Conservation (phyloP, 2,888 invertebrate species). For the Machimus rusticus region DNA sequence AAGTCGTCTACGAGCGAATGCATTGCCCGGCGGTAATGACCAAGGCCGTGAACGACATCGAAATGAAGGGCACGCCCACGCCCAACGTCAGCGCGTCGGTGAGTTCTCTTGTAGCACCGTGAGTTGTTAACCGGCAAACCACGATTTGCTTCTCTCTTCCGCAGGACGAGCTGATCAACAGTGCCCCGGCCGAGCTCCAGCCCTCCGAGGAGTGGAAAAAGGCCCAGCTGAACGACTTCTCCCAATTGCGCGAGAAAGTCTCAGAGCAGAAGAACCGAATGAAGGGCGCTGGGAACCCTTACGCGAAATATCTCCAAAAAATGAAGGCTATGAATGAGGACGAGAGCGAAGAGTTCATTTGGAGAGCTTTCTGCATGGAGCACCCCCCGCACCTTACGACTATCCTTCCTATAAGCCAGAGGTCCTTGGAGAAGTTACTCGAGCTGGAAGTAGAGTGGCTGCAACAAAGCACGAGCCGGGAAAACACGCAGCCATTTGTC, state of each 20-base stretch:
- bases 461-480: slow-evolving; percentile 43
- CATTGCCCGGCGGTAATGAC: slow-evolving; percentile 58
- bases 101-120: neutral
- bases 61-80: neutral
- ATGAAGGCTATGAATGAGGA: neutral
- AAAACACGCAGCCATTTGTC: slow-evolving; percentile 50
- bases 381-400: slow-evolving; percentile 56
- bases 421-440: slow-evolving; percentile 56
- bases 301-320: neutral
- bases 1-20: slow-evolving; percentile 59
- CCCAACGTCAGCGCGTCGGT: neutral
- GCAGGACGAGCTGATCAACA: slow-evolving; percentile 49
- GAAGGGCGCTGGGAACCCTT: slow-evolving; percentile 42
- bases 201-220: slow-evolving; percentile 60
- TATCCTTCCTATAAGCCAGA: slow-evolving; percentile 57
- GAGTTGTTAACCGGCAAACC: neutral
- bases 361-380: slow-evolving; percentile 55
- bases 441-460: slow-evolving; percentile 58
- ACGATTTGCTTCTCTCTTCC: neutral
- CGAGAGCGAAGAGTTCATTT: slow-evolving; percentile 51
- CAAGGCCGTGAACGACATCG: slow-evolving; percentile 50
- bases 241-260: slow-evolving; percentile 52
- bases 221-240: slow-evolving; percentile 55
- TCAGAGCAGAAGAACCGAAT: slow-evolving; percentile 50
- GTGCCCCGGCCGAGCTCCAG: slow-evolving; percentile 52